phyloP scores from a whole-genome alignment of 2,113 vertebrate species.

The Brachyhypopomus gauderio region DNA sequence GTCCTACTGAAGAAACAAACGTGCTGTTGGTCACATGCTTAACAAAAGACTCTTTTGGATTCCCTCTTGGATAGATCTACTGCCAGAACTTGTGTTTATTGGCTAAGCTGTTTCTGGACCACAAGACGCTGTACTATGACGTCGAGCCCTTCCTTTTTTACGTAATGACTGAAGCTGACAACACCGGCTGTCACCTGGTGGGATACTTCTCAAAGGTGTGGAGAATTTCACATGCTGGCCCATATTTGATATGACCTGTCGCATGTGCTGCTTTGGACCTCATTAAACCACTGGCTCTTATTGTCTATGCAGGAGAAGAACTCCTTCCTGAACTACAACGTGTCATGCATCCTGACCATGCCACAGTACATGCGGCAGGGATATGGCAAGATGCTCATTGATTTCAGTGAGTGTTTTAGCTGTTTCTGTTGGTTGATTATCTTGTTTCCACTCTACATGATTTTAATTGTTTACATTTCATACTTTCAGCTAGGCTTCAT shows the following conservation, averaged over 20 bases:
- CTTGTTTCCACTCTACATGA: no score
- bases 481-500: no score
- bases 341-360: constrained; percentile 98
- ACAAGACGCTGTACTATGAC: constrained; percentile 97
- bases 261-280: background rate
- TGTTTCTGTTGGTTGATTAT: background rate
- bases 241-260: background rate
- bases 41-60: background rate
- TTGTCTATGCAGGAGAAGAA: constrained; percentile 88
- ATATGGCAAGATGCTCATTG: constrained; percentile 98
- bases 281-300: background rate
- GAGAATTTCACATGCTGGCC: background rate
- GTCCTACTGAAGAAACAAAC: no score
- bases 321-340: constrained; percentile 99
- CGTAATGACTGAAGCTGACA: constrained; percentile 98
- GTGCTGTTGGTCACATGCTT: background rate
- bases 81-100: constrained; percentile 98
- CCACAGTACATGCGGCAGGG: constrained; percentile 98
- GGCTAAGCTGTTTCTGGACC: constrained; percentile 97
- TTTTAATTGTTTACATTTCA: no score
- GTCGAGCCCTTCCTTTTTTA: constrained; percentile 99
- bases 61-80: constrained; percentile 82
- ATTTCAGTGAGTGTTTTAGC: constrained; percentile 88
- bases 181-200: constrained; percentile 96
- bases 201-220: constrained; percentile 97